Base-by-base conservation (phyloP, 2,797 vertebrate genomes). In the Sebastes oblongus region DNA sequence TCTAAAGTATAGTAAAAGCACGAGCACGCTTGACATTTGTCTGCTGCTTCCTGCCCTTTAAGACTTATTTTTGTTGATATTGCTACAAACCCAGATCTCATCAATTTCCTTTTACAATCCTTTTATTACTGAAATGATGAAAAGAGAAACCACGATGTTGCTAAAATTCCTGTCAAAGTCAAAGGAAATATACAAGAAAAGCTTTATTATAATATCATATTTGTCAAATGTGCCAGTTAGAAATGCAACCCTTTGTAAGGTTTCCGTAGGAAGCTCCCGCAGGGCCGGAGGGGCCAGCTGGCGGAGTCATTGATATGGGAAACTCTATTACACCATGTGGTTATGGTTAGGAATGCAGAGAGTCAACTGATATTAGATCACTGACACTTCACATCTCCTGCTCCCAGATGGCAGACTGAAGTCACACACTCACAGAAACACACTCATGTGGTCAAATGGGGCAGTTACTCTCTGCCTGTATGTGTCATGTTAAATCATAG, bases 311-410 rank as follows among this genome's bases (percentile, higher is more conserved):
- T 83, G 88, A 88, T 88, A 88, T 39, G 39, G 30, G 83, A 83
- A 72, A 55, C 75, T 60, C 59, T 25, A 75, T 68, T 61, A 39
- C 71, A 73, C 73, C 81, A 74, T 86, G 83, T 87, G 83, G 72
- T 78, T 70, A 55, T 56, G 56, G 72, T 82, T 61, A 77, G 86
- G 85, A 86, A 89, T 76, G 77, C 75, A 58, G 46, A 68, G 67
- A 75, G 83, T 78, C 82, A 81, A 80, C 54, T 82, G 86, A 89
- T 79, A 88, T 70, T 7, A 82, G 79, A 90, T 89, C 74, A 69
- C 71, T 72, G 80, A 24, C 67, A 60, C 36, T 46, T 78, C 39
- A 29, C 56, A 70, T 68, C 34, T 52, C 39, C 52, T 36, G 1
- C 12, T 58, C 66, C 62, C 66, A 66, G 69, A 77, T 68, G 58